A percentile compares a stretch with the other conserved stretches of the same genome.
phyloP scores from a whole-genome alignment of 2,797 vertebrate species.

The Sebastes nivosus region DNA sequence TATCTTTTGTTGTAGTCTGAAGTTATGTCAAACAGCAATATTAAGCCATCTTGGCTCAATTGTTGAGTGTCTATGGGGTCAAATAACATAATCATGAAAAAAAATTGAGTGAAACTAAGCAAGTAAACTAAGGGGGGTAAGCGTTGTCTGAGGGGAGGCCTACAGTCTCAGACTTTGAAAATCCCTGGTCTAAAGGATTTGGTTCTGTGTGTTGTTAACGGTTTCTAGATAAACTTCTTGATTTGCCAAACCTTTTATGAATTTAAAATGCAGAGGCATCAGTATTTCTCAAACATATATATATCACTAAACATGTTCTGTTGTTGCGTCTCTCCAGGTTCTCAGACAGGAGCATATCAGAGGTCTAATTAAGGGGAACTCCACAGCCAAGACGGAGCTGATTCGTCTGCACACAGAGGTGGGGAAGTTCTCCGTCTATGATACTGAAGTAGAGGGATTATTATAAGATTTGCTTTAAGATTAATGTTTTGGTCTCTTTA shows the following conservation, averaged over 20 bases:
- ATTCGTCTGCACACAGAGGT: slow-evolving; percentile 78
- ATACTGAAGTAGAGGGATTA: neutral
- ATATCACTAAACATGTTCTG: neutral
- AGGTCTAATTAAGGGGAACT: slow-evolving; percentile 84
- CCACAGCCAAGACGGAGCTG: slow-evolving; percentile 77
- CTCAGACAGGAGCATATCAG: slow-evolving; percentile 84
- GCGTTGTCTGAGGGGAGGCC: too few relatives aligned
- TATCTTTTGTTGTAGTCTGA: too few relatives aligned
- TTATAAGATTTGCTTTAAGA: neutral
- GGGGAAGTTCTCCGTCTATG: slow-evolving; percentile 2
- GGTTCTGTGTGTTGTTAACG: too few relatives aligned
- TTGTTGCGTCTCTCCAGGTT: slow-evolving; percentile 57
- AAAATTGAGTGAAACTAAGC: too few relatives aligned
- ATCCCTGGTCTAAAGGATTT: too few relatives aligned
- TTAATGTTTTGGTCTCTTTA: neutral
- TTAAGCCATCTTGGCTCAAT: too few relatives aligned
- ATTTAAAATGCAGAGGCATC: neutral
- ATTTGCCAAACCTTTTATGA: neutral
- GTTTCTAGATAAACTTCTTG: neutral
- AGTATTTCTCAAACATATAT: neutral
- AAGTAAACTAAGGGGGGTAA: too few relatives aligned
- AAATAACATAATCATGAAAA: too few relatives aligned
- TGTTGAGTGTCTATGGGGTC: too few relatives aligned
- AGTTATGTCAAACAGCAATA: too few relatives aligned
- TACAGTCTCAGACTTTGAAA: too few relatives aligned